Evolutionary conservation across 1,140 invertebrate species (phyloP).

Genomic region (Trissolcus basalis): DNA sequence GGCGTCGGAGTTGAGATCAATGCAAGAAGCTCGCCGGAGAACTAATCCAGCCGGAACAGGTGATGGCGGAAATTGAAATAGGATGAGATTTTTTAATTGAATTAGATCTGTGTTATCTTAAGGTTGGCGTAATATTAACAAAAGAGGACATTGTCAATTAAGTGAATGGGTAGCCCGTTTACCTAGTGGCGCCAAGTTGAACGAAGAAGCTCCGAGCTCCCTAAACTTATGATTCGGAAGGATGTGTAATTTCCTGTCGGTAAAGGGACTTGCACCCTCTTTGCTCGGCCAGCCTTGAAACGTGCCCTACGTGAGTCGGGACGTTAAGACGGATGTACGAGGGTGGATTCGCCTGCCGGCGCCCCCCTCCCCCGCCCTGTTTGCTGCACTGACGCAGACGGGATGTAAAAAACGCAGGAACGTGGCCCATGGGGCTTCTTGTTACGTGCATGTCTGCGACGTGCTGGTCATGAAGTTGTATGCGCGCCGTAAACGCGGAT

Average conservation of each 20-base stretch:
- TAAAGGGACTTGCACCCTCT: conserved; percentile 63
- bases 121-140: conserved; percentile 48
- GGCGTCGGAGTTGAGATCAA: too few species aligned
- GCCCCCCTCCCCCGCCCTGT: background rate
- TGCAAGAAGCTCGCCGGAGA: too few species aligned
- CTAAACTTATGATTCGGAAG: conserved; percentile 64
- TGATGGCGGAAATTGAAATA: conserved; percentile 33
- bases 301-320: conserved; percentile 61
- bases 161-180: conserved; percentile 56
- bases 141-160: conserved; percentile 63
- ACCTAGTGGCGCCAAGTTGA: conserved; percentile 43
- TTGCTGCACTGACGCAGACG: conserved; percentile 31
- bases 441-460: conserved; percentile 48
- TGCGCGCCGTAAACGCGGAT: conserved; percentile 29
- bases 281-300: conserved; percentile 64
- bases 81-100: conserved; percentile 46
- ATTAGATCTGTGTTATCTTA: conserved; percentile 11
- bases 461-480: conserved; percentile 41
- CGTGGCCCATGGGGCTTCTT: conserved; percentile 47
- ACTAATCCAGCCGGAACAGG: background rate
- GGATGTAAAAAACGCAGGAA: conserved; percentile 50
- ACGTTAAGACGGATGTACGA: conserved; percentile 61
- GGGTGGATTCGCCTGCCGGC: conserved; percentile 33
- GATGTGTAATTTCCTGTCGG: conserved; percentile 64
- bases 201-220: conserved; percentile 54